Evolutionary conservation across 2,113 vertebrate genomes (phyloP), one percentile per base, ranked within the genome.

Genomic region (Oncorhynchus clarkii): DNA sequence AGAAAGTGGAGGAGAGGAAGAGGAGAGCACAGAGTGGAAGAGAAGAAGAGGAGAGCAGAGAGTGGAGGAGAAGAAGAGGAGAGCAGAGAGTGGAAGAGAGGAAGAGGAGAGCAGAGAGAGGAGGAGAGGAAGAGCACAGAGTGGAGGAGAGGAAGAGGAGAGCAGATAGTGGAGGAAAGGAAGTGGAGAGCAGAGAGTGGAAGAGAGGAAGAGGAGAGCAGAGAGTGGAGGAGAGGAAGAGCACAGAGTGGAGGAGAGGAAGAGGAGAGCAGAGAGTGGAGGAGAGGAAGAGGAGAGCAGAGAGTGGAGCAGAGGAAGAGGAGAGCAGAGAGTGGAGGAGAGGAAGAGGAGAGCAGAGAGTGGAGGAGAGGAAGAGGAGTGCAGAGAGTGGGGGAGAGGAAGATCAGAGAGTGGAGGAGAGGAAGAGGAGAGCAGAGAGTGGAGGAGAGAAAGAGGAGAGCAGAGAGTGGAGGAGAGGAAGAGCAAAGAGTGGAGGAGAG

Each of bases 211-310:
- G 18, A 60, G 57, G 20, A 14, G 7, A 22, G 6, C n/a, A 2
- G 0, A 60, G 57, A 79, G 16, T 6, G 7, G 20, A 62, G 4
- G 54, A 57, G 59, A 22, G 59, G 59, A 22, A n/a, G 57, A 60
- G 57, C 2, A 3, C 3, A 60, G 57, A 60, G 18, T 14, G 14
- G 59, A 62, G 7, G 18, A 62, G 59, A 62, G 59, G 57, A 20
- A n/a, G 18, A 60, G 20, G 6, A 13, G 6, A 22, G 6, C n/a
- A 2, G 5, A 60, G 57, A 79, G 16, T 6, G 54, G 57, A 60
- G 3, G 54, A 59, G 49, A 51, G 14, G 9, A 51, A n/a, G 57
- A 59, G 57, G 20, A 90, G 89, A 88, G 91, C 89, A 3, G 24
- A 26, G 24, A 26, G 24, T 26, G 24, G 24, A 26, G 57, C 1